Percentiles rank a stretch among this genome's conserved stretches.
These are phyloP conservation scores for Halictus quadricinctus DNA, from an alignment of 2,888 invertebrate species.

Conservation along the genomic window DNA sequence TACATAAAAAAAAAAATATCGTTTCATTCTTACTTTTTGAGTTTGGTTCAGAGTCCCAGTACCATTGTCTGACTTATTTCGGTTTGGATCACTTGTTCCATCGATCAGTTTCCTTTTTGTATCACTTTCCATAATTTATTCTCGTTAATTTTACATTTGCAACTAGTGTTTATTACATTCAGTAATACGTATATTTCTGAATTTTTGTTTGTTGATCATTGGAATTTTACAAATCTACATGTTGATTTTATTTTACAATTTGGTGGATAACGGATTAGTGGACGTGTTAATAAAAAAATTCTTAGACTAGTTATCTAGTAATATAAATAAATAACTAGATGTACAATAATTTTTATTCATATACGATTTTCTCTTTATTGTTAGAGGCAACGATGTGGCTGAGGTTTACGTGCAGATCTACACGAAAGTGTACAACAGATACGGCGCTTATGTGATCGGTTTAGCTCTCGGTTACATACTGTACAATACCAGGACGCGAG, in stretches of 20 bases:
- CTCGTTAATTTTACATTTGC: not conserved
- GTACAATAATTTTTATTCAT: not conserved
- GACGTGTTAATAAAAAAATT: not conserved
- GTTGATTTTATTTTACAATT: not conserved
- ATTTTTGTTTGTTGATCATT: not conserved
- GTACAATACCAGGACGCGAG: slow-evolving; percentile 60
- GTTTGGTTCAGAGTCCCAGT: not conserved
- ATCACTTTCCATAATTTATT: not conserved
- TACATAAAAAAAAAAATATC: slow-evolving; percentile 16
- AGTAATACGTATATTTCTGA: not conserved
- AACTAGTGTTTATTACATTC: not conserved
- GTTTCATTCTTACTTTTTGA: not conserved
- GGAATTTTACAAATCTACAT: not conserved
- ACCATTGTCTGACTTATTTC: slow-evolving; percentile 34
- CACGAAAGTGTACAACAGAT: slow-evolving; percentile 74
- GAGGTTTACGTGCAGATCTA: slow-evolving; percentile 75
- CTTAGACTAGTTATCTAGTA: not conserved
- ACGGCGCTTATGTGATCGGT: slow-evolving; percentile 79
- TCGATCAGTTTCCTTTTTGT: not conserved
- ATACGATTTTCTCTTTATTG: slow-evolving; percentile 8
- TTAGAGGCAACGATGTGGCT: slow-evolving; percentile 65
- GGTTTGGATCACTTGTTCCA: slow-evolving; percentile 5
- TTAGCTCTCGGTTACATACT: slow-evolving; percentile 77
- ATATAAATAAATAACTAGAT: not conserved
- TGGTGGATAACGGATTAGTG: not conserved